A percentile compares a stretch with the other conserved stretches of the same genome.
Conservation (phyloP, 2,888 invertebrate species). For the Temnothorax rugatulus region DNA sequence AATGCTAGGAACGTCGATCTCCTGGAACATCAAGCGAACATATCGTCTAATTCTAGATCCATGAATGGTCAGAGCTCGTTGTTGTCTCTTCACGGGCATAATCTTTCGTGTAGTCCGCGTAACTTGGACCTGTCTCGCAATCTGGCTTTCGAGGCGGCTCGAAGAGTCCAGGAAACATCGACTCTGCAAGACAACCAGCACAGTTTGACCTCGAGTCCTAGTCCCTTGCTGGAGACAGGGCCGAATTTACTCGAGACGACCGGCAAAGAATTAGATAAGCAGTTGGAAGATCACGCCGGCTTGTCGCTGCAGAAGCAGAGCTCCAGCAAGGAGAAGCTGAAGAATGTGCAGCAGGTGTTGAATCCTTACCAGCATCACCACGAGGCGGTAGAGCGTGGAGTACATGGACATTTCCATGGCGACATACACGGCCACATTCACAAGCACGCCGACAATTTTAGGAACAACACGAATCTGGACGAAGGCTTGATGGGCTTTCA, state of each 20-base stretch:
- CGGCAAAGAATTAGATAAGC: slow-evolving; percentile 71
- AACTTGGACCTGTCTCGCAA: slow-evolving; percentile 76
- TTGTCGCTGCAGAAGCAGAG: slow-evolving; percentile 65
- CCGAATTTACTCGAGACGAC: slow-evolving; percentile 65
- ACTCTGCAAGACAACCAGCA: slow-evolving; percentile 72
- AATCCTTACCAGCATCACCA: slow-evolving; percentile 78
- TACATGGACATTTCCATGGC: slow-evolving; percentile 75
- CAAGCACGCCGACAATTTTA: slow-evolving; percentile 75
- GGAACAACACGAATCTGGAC: slow-evolving; percentile 68
- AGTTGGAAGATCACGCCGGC: slow-evolving; percentile 73
- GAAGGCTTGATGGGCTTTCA: slow-evolving; percentile 74
- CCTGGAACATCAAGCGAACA: slow-evolving; percentile 68
- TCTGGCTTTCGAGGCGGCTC: slow-evolving; percentile 75
- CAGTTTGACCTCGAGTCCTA: slow-evolving; percentile 75
- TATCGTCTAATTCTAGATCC: slow-evolving; percentile 67
- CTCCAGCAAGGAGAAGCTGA: slow-evolving; percentile 73
- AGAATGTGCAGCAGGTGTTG: slow-evolving; percentile 74
- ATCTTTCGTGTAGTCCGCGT: slow-evolving; percentile 75
- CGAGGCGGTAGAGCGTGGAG: slow-evolving; percentile 69
- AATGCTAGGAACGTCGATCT: slow-evolving; percentile 69
- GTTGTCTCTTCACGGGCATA: slow-evolving; percentile 70
- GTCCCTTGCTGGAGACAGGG: slow-evolving; percentile 70
- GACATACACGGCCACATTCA: slow-evolving; percentile 74
- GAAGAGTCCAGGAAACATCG: slow-evolving; percentile 75
- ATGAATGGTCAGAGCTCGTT: slow-evolving; percentile 68